Evolutionary conservation across 2,888 invertebrate genomes (phyloP).

Genomic region (Cryptus viduatorius): DNA sequence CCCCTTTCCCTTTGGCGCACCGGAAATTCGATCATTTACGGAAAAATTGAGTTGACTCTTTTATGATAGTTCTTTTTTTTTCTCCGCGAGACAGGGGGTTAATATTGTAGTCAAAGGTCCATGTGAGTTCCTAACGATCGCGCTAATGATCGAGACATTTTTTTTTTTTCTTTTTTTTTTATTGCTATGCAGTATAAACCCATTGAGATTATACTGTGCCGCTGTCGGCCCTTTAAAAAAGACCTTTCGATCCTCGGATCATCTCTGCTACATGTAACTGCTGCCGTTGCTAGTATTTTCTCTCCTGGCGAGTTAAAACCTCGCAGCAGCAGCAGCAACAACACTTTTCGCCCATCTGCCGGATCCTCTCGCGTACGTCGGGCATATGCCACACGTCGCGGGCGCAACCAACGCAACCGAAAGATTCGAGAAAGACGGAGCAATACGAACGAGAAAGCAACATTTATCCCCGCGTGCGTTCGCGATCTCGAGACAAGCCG

Average conservation of each 20-base stretch:
- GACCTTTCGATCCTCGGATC: constrained; percentile 35
- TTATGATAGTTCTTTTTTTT: constrained; percentile 44
- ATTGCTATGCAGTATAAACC: constrained; percentile 4
- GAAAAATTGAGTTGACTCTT: constrained; percentile 28
- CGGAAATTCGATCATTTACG: constrained; percentile 54
- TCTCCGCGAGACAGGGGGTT: background rate
- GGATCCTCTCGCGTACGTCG: constrained; percentile 69
- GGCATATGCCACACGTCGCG: constrained; percentile 81
- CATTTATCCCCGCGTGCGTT: constrained; percentile 15
- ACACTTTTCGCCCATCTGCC: constrained; percentile 67
- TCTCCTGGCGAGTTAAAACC: constrained; percentile 13
- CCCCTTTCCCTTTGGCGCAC: background rate
- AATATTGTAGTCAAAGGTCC: constrained; percentile 13
- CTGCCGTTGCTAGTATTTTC: constrained; percentile 17
- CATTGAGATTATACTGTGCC: constrained; percentile 71
- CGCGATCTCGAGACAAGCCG: constrained; percentile 9
- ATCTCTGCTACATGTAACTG: background rate
- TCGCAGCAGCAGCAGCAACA: constrained; percentile 49
- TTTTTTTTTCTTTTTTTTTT: constrained; percentile 28
- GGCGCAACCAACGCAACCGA: constrained; percentile 70
- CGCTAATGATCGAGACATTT: constrained; percentile 63
- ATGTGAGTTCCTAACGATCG: constrained; percentile 57
- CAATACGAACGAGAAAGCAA: constrained; percentile 41
- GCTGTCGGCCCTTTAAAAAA: constrained; percentile 60
- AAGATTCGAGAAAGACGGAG: constrained; percentile 34